Conservation (phyloP, 2,888 invertebrate species). For the Cylloceria caligata region DNA sequence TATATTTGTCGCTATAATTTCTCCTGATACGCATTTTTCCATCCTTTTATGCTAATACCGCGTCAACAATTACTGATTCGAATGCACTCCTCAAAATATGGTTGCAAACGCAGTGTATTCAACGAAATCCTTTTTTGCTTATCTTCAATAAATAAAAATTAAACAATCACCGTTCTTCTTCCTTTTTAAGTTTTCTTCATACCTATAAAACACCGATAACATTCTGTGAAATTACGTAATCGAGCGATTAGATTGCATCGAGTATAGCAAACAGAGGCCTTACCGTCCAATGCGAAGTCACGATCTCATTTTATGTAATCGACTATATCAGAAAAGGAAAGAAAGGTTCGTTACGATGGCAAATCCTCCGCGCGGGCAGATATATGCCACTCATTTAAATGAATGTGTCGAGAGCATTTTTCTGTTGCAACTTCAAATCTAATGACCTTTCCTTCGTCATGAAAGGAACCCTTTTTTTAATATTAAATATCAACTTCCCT, state of each 20-base stretch:
- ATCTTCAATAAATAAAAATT: too few relatives aligned
- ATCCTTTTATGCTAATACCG: too few relatives aligned
- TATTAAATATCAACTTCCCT: not conserved
- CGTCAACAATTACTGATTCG: too few relatives aligned
- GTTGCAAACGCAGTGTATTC: too few relatives aligned
- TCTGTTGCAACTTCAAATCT: too few relatives aligned
- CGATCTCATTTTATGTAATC: slow-evolving; percentile 16
- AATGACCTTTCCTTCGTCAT: too few relatives aligned
- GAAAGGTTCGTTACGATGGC: not conserved
- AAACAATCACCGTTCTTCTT: not conserved
- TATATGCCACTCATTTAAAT: too few relatives aligned
- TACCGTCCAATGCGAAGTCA: not conserved
- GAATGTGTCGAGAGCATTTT: too few relatives aligned
- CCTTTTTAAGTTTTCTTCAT: not conserved
- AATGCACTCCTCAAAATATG: too few relatives aligned
- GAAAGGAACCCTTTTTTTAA: too few relatives aligned
- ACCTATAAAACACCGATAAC: not conserved
- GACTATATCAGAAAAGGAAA: not conserved
- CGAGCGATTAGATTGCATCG: slow-evolving; percentile 23
- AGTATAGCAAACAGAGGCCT: not conserved
- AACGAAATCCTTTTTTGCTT: too few relatives aligned
- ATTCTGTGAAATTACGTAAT: slow-evolving; percentile 11
- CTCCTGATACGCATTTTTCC: not conserved
- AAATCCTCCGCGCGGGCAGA: not conserved
- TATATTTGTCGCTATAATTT: not conserved